Percentiles rank a stretch among this genome's conserved stretches.
These are phyloP conservation scores for Junonia oenone DNA, from an alignment of 2,888 invertebrate genomes.

Conservation along the genomic window DNA sequence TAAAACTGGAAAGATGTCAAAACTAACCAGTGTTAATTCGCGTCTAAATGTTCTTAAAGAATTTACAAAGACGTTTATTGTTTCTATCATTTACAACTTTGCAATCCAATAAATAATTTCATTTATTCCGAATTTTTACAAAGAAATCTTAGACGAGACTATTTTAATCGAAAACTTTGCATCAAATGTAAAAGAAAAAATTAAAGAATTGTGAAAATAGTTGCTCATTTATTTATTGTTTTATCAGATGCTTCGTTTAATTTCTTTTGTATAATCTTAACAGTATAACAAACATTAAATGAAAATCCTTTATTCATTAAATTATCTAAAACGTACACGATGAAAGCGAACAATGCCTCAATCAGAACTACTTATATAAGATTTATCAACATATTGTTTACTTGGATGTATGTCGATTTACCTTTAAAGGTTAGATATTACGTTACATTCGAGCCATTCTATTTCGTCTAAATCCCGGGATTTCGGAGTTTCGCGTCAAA, in stretches of 20 bases:
- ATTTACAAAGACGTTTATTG: neutral
- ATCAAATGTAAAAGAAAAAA: too few relatives aligned
- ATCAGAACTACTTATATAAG: neutral
- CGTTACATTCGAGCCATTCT: conserved; percentile 28
- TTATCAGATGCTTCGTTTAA: too few relatives aligned
- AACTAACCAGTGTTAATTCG: neutral
- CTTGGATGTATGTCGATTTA: neutral
- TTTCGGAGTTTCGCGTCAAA: conserved; percentile 29
- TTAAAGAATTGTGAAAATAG: too few relatives aligned
- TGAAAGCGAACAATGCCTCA: neutral
- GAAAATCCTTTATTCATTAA: neutral
- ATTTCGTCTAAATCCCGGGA: conserved; percentile 31
- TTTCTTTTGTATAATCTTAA: too few relatives aligned
- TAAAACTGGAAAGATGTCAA: neutral
- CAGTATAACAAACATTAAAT: too few relatives aligned
- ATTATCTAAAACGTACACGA: neutral
- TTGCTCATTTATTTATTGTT: too few relatives aligned
- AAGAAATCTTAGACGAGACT: neutral
- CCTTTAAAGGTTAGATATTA: conserved; percentile 19
- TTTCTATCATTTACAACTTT: neutral
- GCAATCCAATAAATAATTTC: neutral
- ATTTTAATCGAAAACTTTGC: neutral
- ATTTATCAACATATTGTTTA: neutral
- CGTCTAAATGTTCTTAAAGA: neutral
- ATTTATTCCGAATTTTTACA: neutral